phyloP scores from a whole-genome alignment of 30 jellyfish, hydroid and myxozoan genomes.

The Hydractinia echinata region DNA sequence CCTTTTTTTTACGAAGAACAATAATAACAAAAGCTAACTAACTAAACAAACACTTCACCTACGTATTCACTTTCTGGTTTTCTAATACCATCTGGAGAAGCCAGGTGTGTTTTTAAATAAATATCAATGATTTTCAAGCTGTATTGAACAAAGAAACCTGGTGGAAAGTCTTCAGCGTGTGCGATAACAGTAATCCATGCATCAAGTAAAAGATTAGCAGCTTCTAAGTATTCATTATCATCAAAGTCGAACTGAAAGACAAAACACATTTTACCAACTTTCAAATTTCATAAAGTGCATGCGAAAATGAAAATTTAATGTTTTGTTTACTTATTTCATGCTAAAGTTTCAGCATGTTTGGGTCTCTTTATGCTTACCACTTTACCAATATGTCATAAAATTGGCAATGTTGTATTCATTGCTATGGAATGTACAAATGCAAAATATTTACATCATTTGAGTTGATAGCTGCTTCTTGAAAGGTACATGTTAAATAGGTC shows the following conservation, averaged over 20 bases:
- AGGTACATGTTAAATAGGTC: slow-evolving; percentile 55
- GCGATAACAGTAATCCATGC: slow-evolving; percentile 85
- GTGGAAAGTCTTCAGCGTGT: slow-evolving; percentile 60
- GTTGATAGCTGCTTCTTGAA: slow-evolving; percentile 50
- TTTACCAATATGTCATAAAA: no score
- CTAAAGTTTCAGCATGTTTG: no score
- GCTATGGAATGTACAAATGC: no score
- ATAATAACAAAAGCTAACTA: not conserved
- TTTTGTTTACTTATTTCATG: no score
- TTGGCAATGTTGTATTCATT: no score
- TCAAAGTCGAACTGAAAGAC: slow-evolving; percentile 36
- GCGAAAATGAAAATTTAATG: no score
- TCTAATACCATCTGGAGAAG: slow-evolving; percentile 82
- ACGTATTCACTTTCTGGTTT: slow-evolving; percentile 24
- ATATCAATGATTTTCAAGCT: slow-evolving; percentile 58
- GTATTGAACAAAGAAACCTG: slow-evolving; percentile 49
- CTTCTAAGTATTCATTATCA: slow-evolving; percentile 64
- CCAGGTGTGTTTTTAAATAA: slow-evolving; percentile 71
- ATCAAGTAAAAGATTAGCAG: slow-evolving; percentile 68
- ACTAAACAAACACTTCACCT: not conserved
- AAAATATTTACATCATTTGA: not conserved
- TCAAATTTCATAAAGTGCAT: no score
- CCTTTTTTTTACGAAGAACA: no score
- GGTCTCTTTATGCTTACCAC: no score
- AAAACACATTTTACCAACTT: not conserved